Conservation (phyloP, 2,888 invertebrate species). For the Opisthograptis luteolata region DNA sequence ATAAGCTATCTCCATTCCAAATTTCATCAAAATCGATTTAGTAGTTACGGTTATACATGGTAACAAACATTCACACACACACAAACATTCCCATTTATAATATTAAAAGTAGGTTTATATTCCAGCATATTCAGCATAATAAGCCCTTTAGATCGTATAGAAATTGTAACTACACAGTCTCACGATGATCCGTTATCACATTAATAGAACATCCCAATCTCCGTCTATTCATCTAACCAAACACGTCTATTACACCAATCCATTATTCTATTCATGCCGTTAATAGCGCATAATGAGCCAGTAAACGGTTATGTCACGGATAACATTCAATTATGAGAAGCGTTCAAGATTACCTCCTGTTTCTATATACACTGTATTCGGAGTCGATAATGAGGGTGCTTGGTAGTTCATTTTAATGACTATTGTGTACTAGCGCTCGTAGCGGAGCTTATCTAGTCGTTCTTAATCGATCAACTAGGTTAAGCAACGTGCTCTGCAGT, state of each 20-base stretch:
- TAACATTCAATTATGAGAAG: slow-evolving; percentile 17
- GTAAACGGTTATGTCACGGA: slow-evolving; percentile 9
- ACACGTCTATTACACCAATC: slow-evolving; percentile 9
- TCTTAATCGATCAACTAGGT: no score
- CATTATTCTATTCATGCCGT: slow-evolving; percentile 20
- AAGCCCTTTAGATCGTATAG: no score
- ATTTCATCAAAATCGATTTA: no score
- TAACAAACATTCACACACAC: no score
- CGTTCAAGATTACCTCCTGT: slow-evolving; percentile 11
- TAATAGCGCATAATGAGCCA: slow-evolving; percentile 13
- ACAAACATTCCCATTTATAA: no score
- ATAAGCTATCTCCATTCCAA: no score
- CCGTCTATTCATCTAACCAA: neutral
- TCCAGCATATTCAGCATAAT: no score
- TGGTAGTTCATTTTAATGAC: neutral
- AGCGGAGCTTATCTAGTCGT: no score
- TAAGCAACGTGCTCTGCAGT: no score
- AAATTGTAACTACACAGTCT: neutral
- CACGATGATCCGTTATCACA: neutral
- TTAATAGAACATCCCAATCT: slow-evolving; percentile 5
- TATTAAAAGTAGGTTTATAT: no score
- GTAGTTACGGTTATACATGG: no score
- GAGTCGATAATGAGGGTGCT: neutral
- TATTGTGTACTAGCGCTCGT: no score
- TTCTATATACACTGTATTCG: slow-evolving; percentile 5